Evolutionary conservation across 2,113 vertebrate species (phyloP), one percentile per base, ranked within the genome.

Genomic region (Actenoides hombroni): DNA sequence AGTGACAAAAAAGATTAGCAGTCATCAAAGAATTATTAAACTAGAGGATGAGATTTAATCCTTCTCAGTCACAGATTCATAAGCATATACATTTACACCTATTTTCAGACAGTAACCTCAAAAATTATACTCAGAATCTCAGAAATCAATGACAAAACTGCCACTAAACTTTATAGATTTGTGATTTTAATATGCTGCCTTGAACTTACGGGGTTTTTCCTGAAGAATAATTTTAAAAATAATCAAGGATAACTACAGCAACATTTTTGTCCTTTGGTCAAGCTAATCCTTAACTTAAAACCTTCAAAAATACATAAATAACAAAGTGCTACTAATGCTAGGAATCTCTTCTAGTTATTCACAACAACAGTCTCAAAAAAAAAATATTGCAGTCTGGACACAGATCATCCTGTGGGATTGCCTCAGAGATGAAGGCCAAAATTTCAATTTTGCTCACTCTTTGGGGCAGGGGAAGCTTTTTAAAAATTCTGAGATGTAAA

Each of bases 151-250:
- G 31, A 70, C n/a, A 84, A 74, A 90, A 13, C 5, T 51, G 20
- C 3, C 20, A 44, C 2, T 88, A 26, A n/a, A 42, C 64, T 76
- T 71, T 68, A 54, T 6, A 40, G 10, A 74, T 2, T 5, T 37
- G 5, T 73, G 11, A 54, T 86, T 91, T 94, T 83, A 67, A 80
- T 17, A 2, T 35, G 5, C 10, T 65, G 10, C 17, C 48, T 70
- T 35, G 5, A 77, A 53, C 0, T 5, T 11, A 26, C 1, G 2
- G 7, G 6, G 2, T 1, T 53, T 5, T 35, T 79, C 44, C 6
- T 46, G 33, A 54, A 89, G 75, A 84, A 91, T 10, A 64, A 11
- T 25, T 60, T 3, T 1, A 23, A 26, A 67, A 44, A 33, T 24
- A 53, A 6, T 33, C 5, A 73, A 57, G 12, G 11, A 33, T 20